Percentiles rank a stretch among this genome's conserved stretches.
phyloP scores from a whole-genome alignment of 2,113 vertebrate genomes.

The Anarhynchus alexandrinus region DNA sequence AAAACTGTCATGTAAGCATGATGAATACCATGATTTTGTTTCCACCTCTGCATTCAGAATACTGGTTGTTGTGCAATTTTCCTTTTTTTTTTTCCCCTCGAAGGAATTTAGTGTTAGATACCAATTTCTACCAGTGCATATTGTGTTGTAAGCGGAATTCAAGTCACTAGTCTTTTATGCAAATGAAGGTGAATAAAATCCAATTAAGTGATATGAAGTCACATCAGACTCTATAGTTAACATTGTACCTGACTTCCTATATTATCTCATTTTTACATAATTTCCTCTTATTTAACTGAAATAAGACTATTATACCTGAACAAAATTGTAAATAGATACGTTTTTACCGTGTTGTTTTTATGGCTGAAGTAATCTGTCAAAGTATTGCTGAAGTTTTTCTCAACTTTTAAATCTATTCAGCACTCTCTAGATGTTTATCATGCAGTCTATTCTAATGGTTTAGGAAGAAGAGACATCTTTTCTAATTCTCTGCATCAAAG shows the following conservation, averaged over 20 bases:
- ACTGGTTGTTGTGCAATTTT: neutral
- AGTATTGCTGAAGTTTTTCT: neutral
- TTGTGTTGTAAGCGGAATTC: neutral
- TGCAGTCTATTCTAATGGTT: neutral
- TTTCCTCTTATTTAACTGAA: neutral
- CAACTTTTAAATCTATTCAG: neutral
- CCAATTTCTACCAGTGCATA: neutral
- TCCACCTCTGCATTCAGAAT: neutral
- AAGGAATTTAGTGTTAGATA: neutral
- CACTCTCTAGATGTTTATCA: neutral
- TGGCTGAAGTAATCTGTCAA: neutral
- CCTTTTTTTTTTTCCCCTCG: accelerated
- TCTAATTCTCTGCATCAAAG: neutral
- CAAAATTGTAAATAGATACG: neutral
- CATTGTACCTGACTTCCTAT: neutral
- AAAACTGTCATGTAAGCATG: neutral
- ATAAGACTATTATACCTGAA: neutral
- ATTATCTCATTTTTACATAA: neutral
- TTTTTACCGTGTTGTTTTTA: neutral
- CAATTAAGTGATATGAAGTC: neutral
- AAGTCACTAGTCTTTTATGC: neutral
- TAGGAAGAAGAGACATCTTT: neutral
- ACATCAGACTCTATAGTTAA: neutral
- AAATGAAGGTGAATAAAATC: neutral
- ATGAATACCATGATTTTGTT: neutral